Evolutionary conservation across 2,113 vertebrate genomes (phyloP).

Genomic region (Manacus vitellinus): DNA sequence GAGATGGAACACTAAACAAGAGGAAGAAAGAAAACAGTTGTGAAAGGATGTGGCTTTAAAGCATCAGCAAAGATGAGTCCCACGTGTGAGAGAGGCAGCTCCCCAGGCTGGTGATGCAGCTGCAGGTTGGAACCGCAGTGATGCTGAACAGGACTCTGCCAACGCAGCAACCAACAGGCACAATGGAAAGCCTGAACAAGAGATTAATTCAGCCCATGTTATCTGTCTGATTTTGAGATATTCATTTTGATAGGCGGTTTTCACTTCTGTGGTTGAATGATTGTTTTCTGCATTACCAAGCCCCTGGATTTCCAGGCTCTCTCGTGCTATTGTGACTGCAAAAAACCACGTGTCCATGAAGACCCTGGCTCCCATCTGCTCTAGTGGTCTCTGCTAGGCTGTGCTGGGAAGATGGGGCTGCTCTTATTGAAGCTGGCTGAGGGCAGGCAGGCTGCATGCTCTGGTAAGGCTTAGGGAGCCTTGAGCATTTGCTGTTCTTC

Average conservation of each 20-base stretch:
- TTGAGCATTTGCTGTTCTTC: neutral
- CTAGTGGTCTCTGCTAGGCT: neutral
- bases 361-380: neutral
- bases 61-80: neutral
- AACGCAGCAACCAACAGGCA: accelerated
- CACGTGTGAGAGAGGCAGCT: neutral
- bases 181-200: neutral
- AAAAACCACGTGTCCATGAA: neutral
- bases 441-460: neutral
- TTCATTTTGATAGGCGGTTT: neutral
- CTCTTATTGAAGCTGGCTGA: neutral
- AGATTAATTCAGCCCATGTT: accelerated
- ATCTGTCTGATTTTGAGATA: neutral
- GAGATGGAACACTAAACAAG: neutral
- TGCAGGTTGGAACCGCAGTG: accelerated
- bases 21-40: neutral
- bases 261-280: neutral
- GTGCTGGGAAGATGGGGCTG: neutral
- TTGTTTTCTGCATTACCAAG: neutral
- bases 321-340: neutral
- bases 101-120: accelerated
- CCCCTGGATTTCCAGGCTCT: neutral
- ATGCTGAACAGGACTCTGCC: neutral
- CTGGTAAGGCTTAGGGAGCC: neutral
- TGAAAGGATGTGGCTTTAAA: neutral